These are phyloP conservation scores for Echinometra lucunter DNA, from an alignment of 53 echinoderm and acorn worm genomes.

Conservation along the genomic window DNA sequence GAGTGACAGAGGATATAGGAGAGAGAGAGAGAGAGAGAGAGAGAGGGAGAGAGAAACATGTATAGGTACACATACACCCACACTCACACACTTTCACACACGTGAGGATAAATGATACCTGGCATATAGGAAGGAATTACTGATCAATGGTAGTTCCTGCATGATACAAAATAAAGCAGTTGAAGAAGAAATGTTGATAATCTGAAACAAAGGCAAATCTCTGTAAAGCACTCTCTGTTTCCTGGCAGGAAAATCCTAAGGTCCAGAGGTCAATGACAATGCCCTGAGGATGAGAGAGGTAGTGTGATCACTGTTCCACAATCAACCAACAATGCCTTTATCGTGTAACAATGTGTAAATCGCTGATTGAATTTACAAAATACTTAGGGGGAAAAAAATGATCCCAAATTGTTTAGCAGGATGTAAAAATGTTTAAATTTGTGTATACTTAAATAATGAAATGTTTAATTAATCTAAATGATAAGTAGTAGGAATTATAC, in stretches of 20 bases:
- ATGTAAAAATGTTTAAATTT: not conserved
- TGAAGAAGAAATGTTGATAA: not conserved
- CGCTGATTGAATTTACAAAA: not conserved
- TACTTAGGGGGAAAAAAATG: not conserved
- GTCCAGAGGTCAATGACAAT: slow-evolving; percentile 6
- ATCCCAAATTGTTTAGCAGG: not conserved
- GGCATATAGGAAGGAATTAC: not conserved
- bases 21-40: slow-evolving; percentile 18
- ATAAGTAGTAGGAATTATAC: not conserved
- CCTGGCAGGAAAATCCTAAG: slow-evolving; percentile 22
- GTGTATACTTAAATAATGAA: not conserved
- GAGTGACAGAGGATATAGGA: not conserved
- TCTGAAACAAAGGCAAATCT: slow-evolving; percentile 4
- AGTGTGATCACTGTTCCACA: too few relatives aligned
- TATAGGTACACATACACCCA: too few relatives aligned
- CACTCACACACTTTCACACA: too few relatives aligned
- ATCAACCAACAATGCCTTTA: not conserved
- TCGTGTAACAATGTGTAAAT: not conserved
- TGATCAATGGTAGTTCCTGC: not conserved
- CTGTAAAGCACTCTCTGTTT: slow-evolving; percentile 15
- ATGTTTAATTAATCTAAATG: not conserved
- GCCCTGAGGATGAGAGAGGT: not conserved
- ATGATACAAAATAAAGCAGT: not conserved
- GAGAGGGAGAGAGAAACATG: not conserved
- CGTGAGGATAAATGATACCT: too few relatives aligned